phyloP scores from a whole-genome alignment of 1,140 invertebrate genomes.

The Temnothorax nylanderi region DNA sequence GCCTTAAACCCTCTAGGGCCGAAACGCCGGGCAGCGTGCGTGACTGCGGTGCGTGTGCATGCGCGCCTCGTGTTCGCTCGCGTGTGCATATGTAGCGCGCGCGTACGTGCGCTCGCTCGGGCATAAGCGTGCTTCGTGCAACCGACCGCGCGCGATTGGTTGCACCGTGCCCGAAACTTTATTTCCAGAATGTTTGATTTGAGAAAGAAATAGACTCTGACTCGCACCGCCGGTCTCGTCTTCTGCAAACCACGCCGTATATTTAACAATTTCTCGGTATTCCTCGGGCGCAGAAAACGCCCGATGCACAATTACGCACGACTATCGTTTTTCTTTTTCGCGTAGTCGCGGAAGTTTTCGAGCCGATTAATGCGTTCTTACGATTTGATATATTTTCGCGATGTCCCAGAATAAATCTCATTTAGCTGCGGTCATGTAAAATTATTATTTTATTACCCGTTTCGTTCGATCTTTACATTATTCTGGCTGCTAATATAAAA shows the following conservation, averaged over 20 bases:
- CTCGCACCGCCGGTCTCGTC: conserved; percentile 72
- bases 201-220: conserved; percentile 81
- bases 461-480: background rate
- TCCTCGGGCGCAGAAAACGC: conserved; percentile 9
- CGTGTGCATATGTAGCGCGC: conserved; percentile 66
- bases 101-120: background rate
- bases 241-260: conserved; percentile 79
- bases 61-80: conserved; percentile 39
- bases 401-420: background rate
- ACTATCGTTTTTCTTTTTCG: background rate
- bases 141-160: conserved; percentile 18
- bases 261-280: conserved; percentile 84
- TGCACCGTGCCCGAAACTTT: conserved; percentile 79
- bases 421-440: background rate
- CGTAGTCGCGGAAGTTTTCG: background rate
- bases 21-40: conserved; percentile 62
- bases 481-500: background rate
- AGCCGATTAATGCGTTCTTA: background rate
- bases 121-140: conserved; percentile 47
- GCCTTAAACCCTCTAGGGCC: conserved; percentile 81
- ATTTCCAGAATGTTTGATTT: conserved; percentile 85
- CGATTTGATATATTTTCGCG: background rate
- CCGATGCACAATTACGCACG: background rate
- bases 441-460: background rate
- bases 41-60: conserved; percentile 63